These are phyloP conservation scores for Aepyceros melampus DNA, from an alignment of 2,113 vertebrate genomes.

Conservation along the genomic window DNA sequence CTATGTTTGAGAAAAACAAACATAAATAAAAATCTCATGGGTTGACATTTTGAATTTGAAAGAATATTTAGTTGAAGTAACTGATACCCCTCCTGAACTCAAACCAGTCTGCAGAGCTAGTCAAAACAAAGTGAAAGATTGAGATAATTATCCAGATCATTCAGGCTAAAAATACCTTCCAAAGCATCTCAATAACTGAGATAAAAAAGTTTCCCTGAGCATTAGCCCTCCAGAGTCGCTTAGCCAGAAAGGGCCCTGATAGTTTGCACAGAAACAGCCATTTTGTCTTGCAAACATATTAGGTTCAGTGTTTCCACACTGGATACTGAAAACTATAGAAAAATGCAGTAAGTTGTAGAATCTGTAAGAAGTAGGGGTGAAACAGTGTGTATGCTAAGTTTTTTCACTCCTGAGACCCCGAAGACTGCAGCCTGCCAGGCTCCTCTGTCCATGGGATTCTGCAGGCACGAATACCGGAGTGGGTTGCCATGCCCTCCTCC, in stretches of 20 bases:
- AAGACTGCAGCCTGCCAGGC: background rate
- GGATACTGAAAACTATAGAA: background rate
- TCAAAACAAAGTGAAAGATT: background rate
- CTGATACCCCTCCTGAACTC: background rate
- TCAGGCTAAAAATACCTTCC: background rate
- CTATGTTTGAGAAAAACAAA: background rate
- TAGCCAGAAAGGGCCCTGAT: background rate
- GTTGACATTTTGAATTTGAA: background rate
- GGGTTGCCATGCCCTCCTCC: background rate
- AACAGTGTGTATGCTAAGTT: background rate
- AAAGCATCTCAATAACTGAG: background rate
- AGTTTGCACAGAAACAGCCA: background rate
- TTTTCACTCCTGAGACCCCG: fast-evolving
- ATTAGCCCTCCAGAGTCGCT: background rate
- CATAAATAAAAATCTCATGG: too few species aligned
- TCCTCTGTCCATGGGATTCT: background rate
- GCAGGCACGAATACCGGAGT: background rate
- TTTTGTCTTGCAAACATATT: background rate
- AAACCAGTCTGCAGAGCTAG: background rate
- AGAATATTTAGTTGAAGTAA: background rate
- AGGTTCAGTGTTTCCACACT: background rate
- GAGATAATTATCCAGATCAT: background rate
- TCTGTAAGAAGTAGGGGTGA: background rate
- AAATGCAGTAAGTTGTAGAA: background rate
- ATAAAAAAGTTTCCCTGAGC: background rate